A percentile compares a stretch with the other conserved stretches of the same genome.
Conservation (phyloP, 2,888 invertebrate genomes). For the Leucozona laternaria region DNA sequence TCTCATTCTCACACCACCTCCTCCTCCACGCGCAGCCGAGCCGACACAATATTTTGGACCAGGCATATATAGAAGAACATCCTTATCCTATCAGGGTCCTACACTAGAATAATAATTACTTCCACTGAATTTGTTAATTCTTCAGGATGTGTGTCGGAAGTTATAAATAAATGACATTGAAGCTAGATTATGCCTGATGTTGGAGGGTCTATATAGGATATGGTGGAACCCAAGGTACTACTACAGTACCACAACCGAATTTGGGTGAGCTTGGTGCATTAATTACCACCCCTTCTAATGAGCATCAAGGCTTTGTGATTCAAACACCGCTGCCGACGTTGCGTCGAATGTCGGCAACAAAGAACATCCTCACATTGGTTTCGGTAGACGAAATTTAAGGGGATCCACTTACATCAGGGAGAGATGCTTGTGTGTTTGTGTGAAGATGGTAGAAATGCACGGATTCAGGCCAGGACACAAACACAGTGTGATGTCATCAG, state of each 20-base stretch:
- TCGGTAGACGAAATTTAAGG: constrained; percentile 26
- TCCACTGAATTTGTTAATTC: constrained; percentile 75
- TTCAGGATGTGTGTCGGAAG: constrained; percentile 73
- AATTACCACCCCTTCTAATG: constrained; percentile 55
- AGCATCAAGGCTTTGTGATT: not conserved
- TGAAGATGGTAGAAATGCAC: constrained; percentile 29
- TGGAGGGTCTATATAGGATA: not conserved
- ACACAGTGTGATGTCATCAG: constrained; percentile 3
- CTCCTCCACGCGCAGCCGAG: not conserved
- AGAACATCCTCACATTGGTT: constrained; percentile 1
- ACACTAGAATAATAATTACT: constrained; percentile 73
- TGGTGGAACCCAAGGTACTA: not conserved
- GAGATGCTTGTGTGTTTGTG: not conserved
- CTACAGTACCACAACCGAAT: not conserved
- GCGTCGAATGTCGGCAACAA: constrained; percentile 35
- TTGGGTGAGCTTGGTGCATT: constrained; percentile 58
- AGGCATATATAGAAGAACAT: constrained; percentile 28
- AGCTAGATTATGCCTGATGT: constrained; percentile 61
- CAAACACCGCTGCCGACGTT: not conserved
- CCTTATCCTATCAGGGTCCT: constrained; percentile 69
- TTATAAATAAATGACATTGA: constrained; percentile 75
- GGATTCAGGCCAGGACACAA: constrained; percentile 10
- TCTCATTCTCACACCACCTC: not conserved
- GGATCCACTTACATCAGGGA: not conserved
- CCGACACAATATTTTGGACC: not conserved